Conservation (phyloP, 2,113 vertebrate genomes). For the Tetrao urogallus region DNA sequence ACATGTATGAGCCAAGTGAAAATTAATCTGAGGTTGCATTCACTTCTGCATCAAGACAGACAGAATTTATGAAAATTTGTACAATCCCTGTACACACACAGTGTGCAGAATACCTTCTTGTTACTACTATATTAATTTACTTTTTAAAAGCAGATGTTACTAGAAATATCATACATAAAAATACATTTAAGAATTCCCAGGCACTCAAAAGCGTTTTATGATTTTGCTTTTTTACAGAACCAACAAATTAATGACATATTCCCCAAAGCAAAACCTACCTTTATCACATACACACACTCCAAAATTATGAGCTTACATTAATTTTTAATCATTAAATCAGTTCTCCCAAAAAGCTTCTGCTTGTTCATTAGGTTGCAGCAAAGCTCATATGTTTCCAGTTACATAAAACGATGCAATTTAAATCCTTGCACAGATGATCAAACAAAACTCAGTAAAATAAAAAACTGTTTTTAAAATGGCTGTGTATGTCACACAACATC, state of each 20-base stretch:
- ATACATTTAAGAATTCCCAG: not conserved
- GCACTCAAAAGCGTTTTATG: not conserved
- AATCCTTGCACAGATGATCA: not conserved
- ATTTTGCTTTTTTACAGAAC: not conserved
- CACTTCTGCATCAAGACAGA: not conserved
- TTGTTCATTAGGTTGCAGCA: not conserved
- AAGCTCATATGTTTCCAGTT: not conserved
- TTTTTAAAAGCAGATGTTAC: not conserved
- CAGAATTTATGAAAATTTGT: not conserved
- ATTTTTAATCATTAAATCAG: not conserved
- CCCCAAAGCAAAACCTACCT: not conserved
- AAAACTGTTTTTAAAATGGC: not conserved
- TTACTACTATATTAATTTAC: not conserved
- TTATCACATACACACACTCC: not conserved
- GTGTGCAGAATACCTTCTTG: not conserved
- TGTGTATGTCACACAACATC: not conserved
- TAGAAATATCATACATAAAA: not conserved
- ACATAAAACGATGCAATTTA: slow-evolving; percentile 4
- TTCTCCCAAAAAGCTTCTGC: not conserved
- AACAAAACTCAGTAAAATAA: slow-evolving; percentile 18
- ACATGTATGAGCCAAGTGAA: not conserved
- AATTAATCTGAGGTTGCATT: not conserved
- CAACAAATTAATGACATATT: not conserved
- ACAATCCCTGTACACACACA: not conserved
- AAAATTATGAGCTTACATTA: not conserved